phyloP scores from a whole-genome alignment of 2,113 vertebrate genomes.

The Leucosticte australis region DNA sequence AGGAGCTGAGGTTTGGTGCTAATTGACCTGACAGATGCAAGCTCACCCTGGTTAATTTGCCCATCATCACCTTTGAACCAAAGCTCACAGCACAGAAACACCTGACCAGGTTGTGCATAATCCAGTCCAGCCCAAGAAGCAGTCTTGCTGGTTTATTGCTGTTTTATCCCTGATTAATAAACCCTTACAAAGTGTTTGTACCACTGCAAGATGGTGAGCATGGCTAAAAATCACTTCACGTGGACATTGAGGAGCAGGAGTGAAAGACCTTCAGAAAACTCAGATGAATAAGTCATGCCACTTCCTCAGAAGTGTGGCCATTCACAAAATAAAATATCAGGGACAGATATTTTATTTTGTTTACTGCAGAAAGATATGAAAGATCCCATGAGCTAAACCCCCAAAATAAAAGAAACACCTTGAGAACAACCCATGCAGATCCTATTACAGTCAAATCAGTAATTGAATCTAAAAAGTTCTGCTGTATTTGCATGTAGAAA shows the following conservation, averaged over 20 bases:
- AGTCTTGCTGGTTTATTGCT: not conserved
- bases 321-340: not conserved
- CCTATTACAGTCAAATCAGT: not conserved
- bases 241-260: fast-evolving
- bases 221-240: not conserved
- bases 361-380: not conserved
- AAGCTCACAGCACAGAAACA: not conserved
- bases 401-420: not conserved
- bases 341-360: too few relatives aligned
- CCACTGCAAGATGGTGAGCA: not conserved
- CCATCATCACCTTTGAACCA: not conserved
- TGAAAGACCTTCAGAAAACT: not conserved
- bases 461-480: not conserved
- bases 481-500: not conserved
- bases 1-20: not conserved
- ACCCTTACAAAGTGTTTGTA: not conserved
- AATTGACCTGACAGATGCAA: not conserved
- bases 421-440: not conserved
- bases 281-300: not conserved
- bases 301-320: not conserved
- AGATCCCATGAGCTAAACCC: not conserved
- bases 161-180: not conserved
- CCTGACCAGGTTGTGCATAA: not conserved
- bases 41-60: not conserved
- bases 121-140: not conserved